phyloP scores from a whole-genome alignment of 2,888 invertebrate genomes.

The Eueremaeus valkanovi region DNA sequence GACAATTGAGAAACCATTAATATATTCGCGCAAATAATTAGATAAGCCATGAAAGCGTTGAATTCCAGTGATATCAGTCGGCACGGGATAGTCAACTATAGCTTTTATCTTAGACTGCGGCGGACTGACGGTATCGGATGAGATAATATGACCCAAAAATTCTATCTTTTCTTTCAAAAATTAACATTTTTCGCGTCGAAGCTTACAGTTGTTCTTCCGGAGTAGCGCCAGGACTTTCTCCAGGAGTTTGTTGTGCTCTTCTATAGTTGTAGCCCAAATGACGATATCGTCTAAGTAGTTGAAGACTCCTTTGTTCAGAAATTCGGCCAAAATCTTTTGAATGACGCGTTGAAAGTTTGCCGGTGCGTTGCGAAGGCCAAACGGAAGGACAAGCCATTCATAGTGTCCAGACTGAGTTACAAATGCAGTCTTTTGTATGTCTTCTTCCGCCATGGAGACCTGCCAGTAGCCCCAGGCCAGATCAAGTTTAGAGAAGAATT shows the following conservation, averaged over 20 bases:
- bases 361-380: constrained; percentile 40
- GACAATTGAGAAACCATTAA: not conserved
- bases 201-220: no score
- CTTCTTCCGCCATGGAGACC: not conserved
- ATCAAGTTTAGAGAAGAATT: constrained; percentile 31
- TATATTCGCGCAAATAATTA: not conserved
- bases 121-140: no score
- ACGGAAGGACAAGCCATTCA: constrained; percentile 33
- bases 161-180: no score
- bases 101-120: no score
- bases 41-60: not conserved
- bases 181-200: no score
- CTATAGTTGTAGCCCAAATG: constrained; percentile 5
- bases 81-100: not conserved
- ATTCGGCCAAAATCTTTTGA: not conserved
- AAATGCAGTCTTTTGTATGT: no score
- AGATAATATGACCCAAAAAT: no score
- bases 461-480: constrained; percentile 37
- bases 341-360: constrained; percentile 31
- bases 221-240: no score
- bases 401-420: constrained; percentile 15
- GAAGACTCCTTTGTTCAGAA: not conserved
- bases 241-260: no score
- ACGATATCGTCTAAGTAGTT: constrained; percentile 39
- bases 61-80: not conserved